Base-by-base conservation (phyloP, 2,113 vertebrate species). In the Mesoclemmys tuberculata region DNA sequence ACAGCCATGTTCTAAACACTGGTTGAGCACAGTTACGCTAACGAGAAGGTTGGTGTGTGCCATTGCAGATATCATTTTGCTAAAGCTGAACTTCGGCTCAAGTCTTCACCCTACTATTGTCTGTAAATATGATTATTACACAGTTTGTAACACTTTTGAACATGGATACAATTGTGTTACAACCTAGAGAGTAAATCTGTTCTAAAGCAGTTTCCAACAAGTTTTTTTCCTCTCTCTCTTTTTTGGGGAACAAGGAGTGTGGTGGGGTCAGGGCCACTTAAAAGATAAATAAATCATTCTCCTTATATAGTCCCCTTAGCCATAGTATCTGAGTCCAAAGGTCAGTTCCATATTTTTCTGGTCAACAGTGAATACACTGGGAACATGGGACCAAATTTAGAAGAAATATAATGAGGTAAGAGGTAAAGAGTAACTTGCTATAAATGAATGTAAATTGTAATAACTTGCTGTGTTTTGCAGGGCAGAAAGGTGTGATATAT, bases 101-200 rank as follows among this genome's bases (percentile, higher is more conserved):
- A 68, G 6, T 31, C 27, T 74, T 85, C 26, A 2, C 8, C 31
- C 22, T 85, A 4, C 2, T 46, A 12, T 19, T 64, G 22, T 46
- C 49, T 51, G 88, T 38, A 31, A 2, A 84, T 77, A 80, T 88
- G 21, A 21, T 26, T 79, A 1, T n/a, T 56, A 16, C 5, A 31
- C 16, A 74, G 6, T 8, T 75, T 86, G 49, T 8, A 38, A 3
- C 48, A n/a, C 13, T 77, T 31, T 22, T 55, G 22, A 6, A 7
- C 61, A 58, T 46, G 19, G 54, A 2, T 8, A 84, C 18, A 31
- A 46, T 1, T 0, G 1, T 52, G 3, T 35, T 71, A 26, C n/a
- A 74, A 7, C 5, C 48, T 22, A 91, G 49, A 10, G 13, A 86
- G 24, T 56, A 21, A 35, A 9, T 6, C 31, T 35, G 58, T 64